A percentile compares a stretch with the other conserved stretches of the same genome.
phyloP scores from a whole-genome alignment of 2,888 invertebrate species.

The Drosophila cognata region DNA sequence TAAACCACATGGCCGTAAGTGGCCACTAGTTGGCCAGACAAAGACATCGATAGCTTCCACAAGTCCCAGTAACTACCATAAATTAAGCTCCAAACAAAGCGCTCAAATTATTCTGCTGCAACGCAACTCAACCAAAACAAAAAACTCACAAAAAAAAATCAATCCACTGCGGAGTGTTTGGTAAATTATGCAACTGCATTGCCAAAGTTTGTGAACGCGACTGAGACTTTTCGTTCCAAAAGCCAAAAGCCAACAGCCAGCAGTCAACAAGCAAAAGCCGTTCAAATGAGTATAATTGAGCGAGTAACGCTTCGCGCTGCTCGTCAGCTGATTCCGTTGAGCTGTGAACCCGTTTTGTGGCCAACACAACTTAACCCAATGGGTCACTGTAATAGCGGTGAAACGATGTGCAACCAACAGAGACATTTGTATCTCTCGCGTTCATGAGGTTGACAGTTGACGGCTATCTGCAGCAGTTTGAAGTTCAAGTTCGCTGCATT shows the following conservation, averaged over 20 bases:
- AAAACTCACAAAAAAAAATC: neutral
- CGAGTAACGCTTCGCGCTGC: slow-evolving; percentile 62
- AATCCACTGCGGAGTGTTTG: slow-evolving; percentile 27
- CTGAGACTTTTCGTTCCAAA: slow-evolving; percentile 27
- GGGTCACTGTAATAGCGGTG: slow-evolving; percentile 19
- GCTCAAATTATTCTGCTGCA: slow-evolving; percentile 74
- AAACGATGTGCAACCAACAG: slow-evolving; percentile 32
- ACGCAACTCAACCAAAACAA: slow-evolving; percentile 50
- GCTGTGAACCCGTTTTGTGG: slow-evolving; percentile 70
- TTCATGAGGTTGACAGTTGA: slow-evolving; percentile 37
- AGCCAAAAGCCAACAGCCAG: slow-evolving; percentile 23
- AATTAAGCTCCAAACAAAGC: slow-evolving; percentile 63
- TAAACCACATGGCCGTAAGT: slow-evolving; percentile 29
- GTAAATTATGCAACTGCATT: slow-evolving; percentile 65
- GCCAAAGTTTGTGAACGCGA: slow-evolving; percentile 46
- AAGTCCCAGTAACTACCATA: slow-evolving; percentile 36
- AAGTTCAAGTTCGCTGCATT: slow-evolving; percentile 81
- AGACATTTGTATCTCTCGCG: slow-evolving; percentile 37
- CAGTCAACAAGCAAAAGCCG: slow-evolving; percentile 22
- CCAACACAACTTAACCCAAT: slow-evolving; percentile 28
- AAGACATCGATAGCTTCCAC: slow-evolving; percentile 17
- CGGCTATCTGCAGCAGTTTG: slow-evolving; percentile 63
- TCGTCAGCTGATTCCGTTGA: slow-evolving; percentile 59
- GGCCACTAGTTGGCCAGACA: slow-evolving; percentile 18
- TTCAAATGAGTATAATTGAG: slow-evolving; percentile 57